These are phyloP conservation scores for Callithrix jacchus DNA, from an alignment of 2,113 vertebrate genomes.

Conservation along the genomic window DNA sequence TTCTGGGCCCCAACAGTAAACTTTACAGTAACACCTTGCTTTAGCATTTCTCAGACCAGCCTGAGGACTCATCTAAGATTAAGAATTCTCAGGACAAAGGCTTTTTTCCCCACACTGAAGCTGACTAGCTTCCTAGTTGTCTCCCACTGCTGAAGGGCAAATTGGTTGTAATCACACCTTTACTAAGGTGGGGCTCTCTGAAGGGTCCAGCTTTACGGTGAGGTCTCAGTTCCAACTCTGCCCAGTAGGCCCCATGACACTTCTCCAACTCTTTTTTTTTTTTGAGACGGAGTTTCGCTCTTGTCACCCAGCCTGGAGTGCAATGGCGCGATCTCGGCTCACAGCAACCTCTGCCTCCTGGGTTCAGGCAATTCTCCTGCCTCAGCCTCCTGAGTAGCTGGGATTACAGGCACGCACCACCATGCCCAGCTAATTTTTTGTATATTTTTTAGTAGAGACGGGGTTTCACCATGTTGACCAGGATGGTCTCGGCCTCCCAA, in stretches of 20 bases:
- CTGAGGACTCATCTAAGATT: neutral
- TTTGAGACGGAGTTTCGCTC: too few relatives aligned
- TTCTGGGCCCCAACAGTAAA: neutral
- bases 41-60: neutral
- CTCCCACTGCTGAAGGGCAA: neutral
- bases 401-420: too few relatives aligned
- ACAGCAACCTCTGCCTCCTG: too few relatives aligned
- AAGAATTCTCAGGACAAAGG: neutral
- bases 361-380: too few relatives aligned
- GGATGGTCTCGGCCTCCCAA: too few relatives aligned
- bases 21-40: neutral
- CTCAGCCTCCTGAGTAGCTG: too few relatives aligned
- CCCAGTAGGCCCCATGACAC: neutral
- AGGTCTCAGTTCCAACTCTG: neutral
- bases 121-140: neutral
- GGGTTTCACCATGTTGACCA: too few relatives aligned
- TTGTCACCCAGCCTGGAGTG: too few relatives aligned
- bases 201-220: neutral
- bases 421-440: too few relatives aligned
- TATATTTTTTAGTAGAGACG: too few relatives aligned
- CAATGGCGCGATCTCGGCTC: too few relatives aligned
- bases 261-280: neutral
- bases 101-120: neutral
- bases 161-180: neutral
- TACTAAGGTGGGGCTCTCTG: neutral